Evolutionary conservation across 2,113 vertebrate species (phyloP), one percentile per base, ranked within the genome.

Genomic region (Charadrius vociferus): DNA sequence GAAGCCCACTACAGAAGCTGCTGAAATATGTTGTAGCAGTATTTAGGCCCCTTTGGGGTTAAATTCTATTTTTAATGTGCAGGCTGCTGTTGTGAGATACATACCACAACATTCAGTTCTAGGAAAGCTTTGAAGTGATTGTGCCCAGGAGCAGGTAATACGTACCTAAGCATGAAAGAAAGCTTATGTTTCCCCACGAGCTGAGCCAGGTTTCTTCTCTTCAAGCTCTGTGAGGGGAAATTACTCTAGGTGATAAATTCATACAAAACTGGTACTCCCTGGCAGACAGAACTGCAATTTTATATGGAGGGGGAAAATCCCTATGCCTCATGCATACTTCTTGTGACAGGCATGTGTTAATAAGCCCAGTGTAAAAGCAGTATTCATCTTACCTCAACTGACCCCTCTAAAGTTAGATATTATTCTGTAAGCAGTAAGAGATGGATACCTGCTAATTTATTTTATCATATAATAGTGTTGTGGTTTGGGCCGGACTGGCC

Each of bases 41-140:
- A 36, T 67, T 58, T 2, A 3, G 47, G 32, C 1, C 4, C 20
- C 18, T 70, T 55, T 94, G 71, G 91, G 37, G 77, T 95, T 93
- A 91, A 95, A 41, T 70, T 79, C 66, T 90, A 15, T 37, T 87
- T 96, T 91, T 85, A 90, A 82, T 10, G 1, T 41, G 10, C 53
- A 73, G 66, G 13, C 71, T 91, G 53, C 14, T 85, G 50, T 82
- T 91, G 55, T 62, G 81, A 89, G 88, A 80, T 75, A 79, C 41
- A 53, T 53, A 32, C 75, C 72, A 66, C 81, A 86, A 50, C 75
- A 77, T 68, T 83, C 90, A 88, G 67, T 53, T 39, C 67, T 53
- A 59, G 79, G 55, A 90, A 90, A 47, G 47, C 87, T 97, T 92
- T 93, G 82, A 94, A 94, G 67, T 59, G 59, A 72, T 88, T 93